Base-by-base conservation (phyloP, 2,113 vertebrate species). In the Marmota monax region DNA sequence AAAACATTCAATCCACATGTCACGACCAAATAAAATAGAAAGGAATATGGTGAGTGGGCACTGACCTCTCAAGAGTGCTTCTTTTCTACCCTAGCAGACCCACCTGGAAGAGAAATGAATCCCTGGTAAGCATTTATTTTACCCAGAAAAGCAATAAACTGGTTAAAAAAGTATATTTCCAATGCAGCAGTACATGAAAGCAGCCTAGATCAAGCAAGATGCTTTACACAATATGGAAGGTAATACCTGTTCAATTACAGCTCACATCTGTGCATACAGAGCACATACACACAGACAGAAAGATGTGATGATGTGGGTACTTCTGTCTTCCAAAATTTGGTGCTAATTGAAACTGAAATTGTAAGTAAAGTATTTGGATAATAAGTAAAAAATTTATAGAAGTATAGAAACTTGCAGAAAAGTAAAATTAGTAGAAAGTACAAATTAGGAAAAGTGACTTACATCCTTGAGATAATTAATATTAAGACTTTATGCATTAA, bases 21-120 rank as follows among this genome's bases (percentile, higher is more conserved):
- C 65, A 96, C 51, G 93, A 53, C 39, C 92, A 90, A 96, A 86
- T 80, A 94, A 97, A 97, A 97, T 73, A 86, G 93, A 82, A 97
- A 74, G 14, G 73, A 86, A 63, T 61, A 86, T 90, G 39, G 88
- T 1, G 2, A 92, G 58, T 63, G 22, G 67, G 84, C 16, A 45
- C 18, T 9, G 45, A 90, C 79, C 69, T 93, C 87, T 97, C 88
- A 97, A 89, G 94, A 2, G 86, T 90, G 13, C 45, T 16, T 96
- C 93, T 98, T 74, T 61, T 73, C 39, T 84, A 27, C 76, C 42
- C 13, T 16, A 85, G 61, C 77, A 96, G 90, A 96, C 6, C 42
- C 0, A 22, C 23, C 84, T 48, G 29, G 61, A 83, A 94, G 96
- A 96, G 29, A 48, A 90, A 32, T 32, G 92, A 79, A 87, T 89